These are phyloP conservation scores for Chelidonichthys spinosus DNA, from an alignment of 2,797 vertebrate genomes.

Conservation along the genomic window DNA sequence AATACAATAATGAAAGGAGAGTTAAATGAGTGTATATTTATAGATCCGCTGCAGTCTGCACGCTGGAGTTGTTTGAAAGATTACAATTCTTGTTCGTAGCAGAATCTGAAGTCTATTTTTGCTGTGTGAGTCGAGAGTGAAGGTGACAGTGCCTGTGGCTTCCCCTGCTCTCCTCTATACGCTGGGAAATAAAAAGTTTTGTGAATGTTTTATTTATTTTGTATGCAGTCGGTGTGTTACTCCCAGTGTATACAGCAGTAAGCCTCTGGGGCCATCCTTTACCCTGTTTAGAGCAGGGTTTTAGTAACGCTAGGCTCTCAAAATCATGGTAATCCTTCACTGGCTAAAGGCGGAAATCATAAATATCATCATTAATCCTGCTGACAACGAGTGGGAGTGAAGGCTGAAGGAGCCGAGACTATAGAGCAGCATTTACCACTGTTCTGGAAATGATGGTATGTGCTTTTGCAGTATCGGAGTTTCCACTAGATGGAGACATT, in stretches of 20 bases:
- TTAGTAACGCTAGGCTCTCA: neutral
- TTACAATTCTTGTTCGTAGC: neutral
- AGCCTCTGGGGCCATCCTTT: neutral
- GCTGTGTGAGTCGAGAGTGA: constrained; percentile 12
- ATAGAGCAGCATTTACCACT: neutral
- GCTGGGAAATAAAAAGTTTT: constrained; percentile 17
- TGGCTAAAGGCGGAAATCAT: constrained; percentile 13
- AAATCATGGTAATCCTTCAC: neutral
- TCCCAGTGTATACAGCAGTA: neutral
- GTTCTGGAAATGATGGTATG: neutral
- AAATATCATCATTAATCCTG: neutral
- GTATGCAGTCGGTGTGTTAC: neutral
- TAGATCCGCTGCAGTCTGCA: neutral
- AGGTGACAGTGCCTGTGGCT: constrained; percentile 28
- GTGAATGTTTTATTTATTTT: constrained; percentile 13
- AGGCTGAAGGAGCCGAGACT: neutral
- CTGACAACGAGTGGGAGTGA: neutral
- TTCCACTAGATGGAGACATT: constrained; percentile 63
- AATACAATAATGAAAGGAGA: neutral
- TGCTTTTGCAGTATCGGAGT: neutral
- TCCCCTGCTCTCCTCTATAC: neutral
- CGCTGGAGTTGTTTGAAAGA: neutral
- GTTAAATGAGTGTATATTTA: neutral
- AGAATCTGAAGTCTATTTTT: constrained; percentile 12
- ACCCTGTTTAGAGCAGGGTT: neutral